Conservation (phyloP, 2,797 vertebrate species). For the Rousettus madagascariensis region DNA sequence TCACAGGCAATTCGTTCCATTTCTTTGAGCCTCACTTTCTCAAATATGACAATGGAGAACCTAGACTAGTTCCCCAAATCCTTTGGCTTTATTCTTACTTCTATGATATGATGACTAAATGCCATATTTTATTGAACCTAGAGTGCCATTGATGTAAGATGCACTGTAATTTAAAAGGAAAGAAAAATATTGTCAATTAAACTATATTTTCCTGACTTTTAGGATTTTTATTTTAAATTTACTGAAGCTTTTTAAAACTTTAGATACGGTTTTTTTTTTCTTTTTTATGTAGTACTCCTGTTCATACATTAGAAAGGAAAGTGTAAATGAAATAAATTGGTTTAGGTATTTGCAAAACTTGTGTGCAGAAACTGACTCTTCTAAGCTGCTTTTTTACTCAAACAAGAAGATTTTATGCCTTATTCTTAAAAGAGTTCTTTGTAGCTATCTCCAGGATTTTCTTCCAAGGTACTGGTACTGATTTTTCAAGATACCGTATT, state of each 20-base stretch:
- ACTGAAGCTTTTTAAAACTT: background rate
- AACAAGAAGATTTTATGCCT: background rate
- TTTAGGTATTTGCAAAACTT: background rate
- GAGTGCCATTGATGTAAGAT: background rate
- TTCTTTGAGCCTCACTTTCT: background rate
- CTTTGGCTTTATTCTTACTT: background rate
- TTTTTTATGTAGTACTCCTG: background rate
- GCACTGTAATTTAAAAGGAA: background rate
- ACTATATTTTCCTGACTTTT: background rate
- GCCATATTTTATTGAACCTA: background rate
- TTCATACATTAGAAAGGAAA: background rate
- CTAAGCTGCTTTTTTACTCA: background rate
- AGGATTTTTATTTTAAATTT: conserved; percentile 14
- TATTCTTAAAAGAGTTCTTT: background rate
- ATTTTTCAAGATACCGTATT: background rate
- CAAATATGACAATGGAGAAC: background rate
- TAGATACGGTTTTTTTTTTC: background rate
- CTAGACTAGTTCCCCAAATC: background rate
- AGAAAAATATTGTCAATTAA: background rate
- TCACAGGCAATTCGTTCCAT: background rate
- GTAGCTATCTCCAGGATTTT: background rate
- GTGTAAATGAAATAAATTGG: background rate
- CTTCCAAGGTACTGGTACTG: background rate
- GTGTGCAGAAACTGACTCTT: background rate
- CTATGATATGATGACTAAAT: background rate